Conservation (phyloP, 2,797 vertebrate genomes). For the Typhlichthys eigenmanni region DNA sequence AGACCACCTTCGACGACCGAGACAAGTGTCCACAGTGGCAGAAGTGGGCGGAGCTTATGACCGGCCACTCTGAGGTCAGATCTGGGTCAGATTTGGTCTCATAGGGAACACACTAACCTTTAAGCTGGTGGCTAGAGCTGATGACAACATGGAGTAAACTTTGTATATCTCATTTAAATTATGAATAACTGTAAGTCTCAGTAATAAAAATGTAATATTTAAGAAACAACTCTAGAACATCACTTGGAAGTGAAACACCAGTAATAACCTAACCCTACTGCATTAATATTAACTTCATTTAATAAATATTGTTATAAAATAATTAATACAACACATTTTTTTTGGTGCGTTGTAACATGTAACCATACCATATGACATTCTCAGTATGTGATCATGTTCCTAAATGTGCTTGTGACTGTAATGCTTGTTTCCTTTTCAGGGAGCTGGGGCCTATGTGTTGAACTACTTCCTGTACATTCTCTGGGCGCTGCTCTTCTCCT, state of each 20-base stretch:
- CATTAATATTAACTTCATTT: too few relatives aligned
- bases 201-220: too few relatives aligned
- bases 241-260: too few relatives aligned
- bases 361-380: too few relatives aligned
- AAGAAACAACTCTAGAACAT: too few relatives aligned
- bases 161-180: too few relatives aligned
- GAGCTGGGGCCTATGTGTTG: conserved; percentile 90
- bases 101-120: neutral
- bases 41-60: conserved; percentile 96
- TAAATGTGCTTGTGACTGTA: neutral
- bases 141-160: neutral
- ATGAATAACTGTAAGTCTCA: too few relatives aligned
- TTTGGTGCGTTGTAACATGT: too few relatives aligned
- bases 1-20: conserved; percentile 93
- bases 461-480: conserved; percentile 95
- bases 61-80: conserved; percentile 84
- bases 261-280: too few relatives aligned
- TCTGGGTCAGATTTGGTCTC: neutral
- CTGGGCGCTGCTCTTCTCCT: conserved; percentile 93
- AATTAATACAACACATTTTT: too few relatives aligned
- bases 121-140: neutral
- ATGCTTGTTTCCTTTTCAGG: conserved; percentile 71
- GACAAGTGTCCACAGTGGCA: conserved; percentile 98
- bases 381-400: too few relatives aligned
- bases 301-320: too few relatives aligned